Percentiles rank a stretch among this genome's conserved stretches.
Evolutionary conservation across 1,140 invertebrate genomes (phyloP).

Genomic region (Drosophila truncata): DNA sequence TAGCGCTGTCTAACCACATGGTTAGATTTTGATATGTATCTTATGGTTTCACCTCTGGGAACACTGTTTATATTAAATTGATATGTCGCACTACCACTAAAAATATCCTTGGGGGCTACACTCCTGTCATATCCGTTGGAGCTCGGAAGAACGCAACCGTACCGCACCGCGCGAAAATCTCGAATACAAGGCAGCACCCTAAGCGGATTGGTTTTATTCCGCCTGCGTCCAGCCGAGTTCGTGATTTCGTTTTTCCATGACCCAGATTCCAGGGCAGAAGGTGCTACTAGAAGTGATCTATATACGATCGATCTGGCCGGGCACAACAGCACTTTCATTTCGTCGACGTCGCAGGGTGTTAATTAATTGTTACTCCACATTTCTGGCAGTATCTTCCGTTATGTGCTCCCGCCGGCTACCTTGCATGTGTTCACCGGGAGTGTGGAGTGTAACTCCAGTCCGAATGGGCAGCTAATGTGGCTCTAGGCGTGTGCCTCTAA

Average conservation of each 20-base stretch:
- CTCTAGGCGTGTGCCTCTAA: slow-evolving; percentile 54
- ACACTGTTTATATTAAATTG: slow-evolving; percentile 15
- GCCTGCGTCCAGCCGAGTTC: slow-evolving; percentile 14
- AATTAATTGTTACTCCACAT: slow-evolving; percentile 81
- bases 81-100: slow-evolving; percentile 8
- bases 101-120: slow-evolving; percentile 30
- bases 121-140: slow-evolving; percentile 54
- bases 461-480: not conserved
- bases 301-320: slow-evolving; percentile 38
- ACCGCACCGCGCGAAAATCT: slow-evolving; percentile 53
- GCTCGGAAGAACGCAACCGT: slow-evolving; percentile 28
- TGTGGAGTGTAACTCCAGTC: slow-evolving; percentile 11
- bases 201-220: slow-evolving; percentile 67
- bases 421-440: not conserved
- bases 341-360: slow-evolving; percentile 62
- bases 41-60: slow-evolving; percentile 27
- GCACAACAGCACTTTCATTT: slow-evolving; percentile 77
- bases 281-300: slow-evolving; percentile 79
- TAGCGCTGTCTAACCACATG: slow-evolving; percentile 47
- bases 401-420: slow-evolving; percentile 26
- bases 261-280: slow-evolving; percentile 59
- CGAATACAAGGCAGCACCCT: slow-evolving; percentile 50
- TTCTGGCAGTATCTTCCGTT: slow-evolving; percentile 61
- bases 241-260: slow-evolving; percentile 79
- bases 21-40: slow-evolving; percentile 1